phyloP scores from a whole-genome alignment of 2,888 invertebrate species.

The Agrochola lota region DNA sequence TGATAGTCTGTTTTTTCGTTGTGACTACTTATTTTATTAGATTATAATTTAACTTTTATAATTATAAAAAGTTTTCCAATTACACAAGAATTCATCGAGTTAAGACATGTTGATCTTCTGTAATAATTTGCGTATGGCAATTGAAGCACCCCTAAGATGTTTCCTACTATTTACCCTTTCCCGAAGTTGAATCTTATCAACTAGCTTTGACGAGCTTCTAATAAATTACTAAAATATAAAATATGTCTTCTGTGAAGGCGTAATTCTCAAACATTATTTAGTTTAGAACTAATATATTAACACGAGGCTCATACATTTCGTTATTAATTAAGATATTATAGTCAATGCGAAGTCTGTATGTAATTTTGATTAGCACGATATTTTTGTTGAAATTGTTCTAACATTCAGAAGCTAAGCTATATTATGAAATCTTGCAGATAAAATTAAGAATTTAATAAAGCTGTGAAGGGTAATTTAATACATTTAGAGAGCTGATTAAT shows the following conservation, averaged over 20 bases:
- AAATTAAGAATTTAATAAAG: background rate
- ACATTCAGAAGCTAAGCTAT: background rate
- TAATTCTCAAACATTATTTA: conserved; percentile 64
- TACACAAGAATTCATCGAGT: background rate
- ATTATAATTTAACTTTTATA: background rate
- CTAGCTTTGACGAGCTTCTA: conserved; percentile 59
- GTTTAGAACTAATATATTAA: conserved; percentile 76
- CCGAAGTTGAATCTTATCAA: conserved; percentile 51
- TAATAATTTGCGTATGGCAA: background rate
- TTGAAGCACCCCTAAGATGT: background rate
- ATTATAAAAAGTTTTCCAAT: background rate
- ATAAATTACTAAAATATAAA: conserved; percentile 70
- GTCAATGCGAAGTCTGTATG: conserved; percentile 47
- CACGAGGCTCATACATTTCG: conserved; percentile 73
- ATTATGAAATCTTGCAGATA: background rate
- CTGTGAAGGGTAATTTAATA: background rate
- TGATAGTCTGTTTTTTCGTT: background rate
- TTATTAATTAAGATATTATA: conserved; percentile 59
- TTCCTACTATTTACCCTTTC: conserved; percentile 36
- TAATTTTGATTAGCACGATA: conserved; percentile 28
- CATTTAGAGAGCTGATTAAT: background rate
- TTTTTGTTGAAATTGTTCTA: conserved; percentile 27
- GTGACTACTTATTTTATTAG: background rate
- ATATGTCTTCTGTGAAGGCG: conserved; percentile 79
- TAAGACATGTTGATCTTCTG: conserved; percentile 13